Percentiles rank a stretch among this genome's conserved stretches.
phyloP scores from a whole-genome alignment of 1,140 invertebrate genomes.

The Euura saliciscinereae region DNA sequence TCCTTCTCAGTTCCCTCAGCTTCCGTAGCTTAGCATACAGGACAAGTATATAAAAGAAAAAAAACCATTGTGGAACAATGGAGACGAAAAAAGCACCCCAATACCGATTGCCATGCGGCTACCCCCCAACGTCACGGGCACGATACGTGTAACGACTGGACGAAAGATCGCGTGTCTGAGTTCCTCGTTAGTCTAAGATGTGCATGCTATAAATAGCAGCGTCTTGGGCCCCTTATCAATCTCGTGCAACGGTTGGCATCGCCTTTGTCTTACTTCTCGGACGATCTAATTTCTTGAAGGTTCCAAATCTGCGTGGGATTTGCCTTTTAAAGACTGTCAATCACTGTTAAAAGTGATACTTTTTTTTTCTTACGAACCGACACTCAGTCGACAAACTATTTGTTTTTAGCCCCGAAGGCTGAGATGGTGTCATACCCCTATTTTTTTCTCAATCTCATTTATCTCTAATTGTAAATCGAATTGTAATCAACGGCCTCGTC shows the following conservation, averaged over 20 bases:
- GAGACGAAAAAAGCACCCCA: neutral
- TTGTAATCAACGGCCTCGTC: too few relatives aligned
- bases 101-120: neutral
- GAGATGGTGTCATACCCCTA: too few relatives aligned
- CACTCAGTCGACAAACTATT: too few relatives aligned
- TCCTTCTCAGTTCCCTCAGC: neutral
- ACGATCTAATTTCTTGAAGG: neutral
- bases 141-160: neutral
- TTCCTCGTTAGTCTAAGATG: neutral
- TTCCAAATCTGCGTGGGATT: too few relatives aligned
- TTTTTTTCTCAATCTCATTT: too few relatives aligned
- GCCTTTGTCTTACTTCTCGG: neutral
- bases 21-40: neutral
- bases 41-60: neutral
- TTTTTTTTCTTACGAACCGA: too few relatives aligned
- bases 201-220: neutral
- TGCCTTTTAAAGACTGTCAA: too few relatives aligned
- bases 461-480: too few relatives aligned
- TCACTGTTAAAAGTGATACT: too few relatives aligned
- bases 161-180: neutral
- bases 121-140: neutral
- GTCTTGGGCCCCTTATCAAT: neutral
- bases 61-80: neutral
- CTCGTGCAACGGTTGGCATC: neutral
- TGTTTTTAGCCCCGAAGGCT: too few relatives aligned